Evolutionary conservation across 2,797 vertebrate genomes (phyloP).

Genomic region (Acomys russatus): DNA sequence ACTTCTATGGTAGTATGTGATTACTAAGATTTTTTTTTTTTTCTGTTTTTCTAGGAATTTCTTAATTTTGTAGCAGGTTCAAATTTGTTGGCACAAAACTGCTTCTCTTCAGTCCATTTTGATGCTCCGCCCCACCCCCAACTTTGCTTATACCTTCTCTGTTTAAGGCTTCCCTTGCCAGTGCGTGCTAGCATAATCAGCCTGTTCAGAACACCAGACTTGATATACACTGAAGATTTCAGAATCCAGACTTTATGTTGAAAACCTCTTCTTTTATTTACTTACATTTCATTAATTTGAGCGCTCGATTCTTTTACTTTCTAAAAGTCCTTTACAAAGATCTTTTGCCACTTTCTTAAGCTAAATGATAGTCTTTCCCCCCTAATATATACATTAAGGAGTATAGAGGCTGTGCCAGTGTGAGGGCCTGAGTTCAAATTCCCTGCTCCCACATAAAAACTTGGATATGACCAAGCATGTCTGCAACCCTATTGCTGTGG

Average conservation of each 20-base stretch:
- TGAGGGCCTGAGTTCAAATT: neutral
- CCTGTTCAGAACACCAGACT: slow-evolving; percentile 11
- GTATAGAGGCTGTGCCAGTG: neutral
- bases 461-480: neutral
- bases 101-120: neutral
- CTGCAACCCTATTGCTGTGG: neutral
- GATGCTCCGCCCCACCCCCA: neutral
- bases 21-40: neutral
- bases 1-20: neutral
- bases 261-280: neutral
- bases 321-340: neutral
- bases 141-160: neutral
- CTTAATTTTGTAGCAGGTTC: slow-evolving; percentile 18
- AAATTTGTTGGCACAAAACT: slow-evolving; percentile 16
- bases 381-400: neutral
- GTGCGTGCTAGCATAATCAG: neutral
- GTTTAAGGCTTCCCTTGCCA: neutral
- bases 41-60: neutral
- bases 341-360: slow-evolving; percentile 2
- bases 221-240: neutral
- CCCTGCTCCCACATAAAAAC: neutral
- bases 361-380: neutral
- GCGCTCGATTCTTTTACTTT: neutral
- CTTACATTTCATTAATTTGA: slow-evolving; percentile 18
- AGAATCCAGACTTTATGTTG: neutral